phyloP scores from a whole-genome alignment of 1,140 invertebrate genomes.

The Hycleus cichorii region DNA sequence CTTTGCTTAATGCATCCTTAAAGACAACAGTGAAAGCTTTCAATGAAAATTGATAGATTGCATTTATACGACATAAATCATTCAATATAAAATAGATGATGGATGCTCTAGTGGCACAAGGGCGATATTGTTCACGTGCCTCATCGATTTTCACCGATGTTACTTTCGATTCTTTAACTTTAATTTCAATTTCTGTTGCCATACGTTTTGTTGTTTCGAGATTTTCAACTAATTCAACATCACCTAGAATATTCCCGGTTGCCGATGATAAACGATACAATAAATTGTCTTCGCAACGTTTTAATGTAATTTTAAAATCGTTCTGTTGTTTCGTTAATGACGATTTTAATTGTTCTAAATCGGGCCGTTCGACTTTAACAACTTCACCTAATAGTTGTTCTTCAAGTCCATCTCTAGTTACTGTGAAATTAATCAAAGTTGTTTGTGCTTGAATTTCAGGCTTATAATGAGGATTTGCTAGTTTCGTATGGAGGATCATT shows the following conservation, averaged over 20 bases:
- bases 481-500: constrained; percentile 87
- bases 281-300: constrained; percentile 83
- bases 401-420: constrained; percentile 84
- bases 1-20: constrained; percentile 72
- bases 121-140: constrained; percentile 81
- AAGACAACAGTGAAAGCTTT: constrained; percentile 93
- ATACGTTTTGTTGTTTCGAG: constrained; percentile 91
- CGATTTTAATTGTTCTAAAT: constrained; percentile 63
- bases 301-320: constrained; percentile 88
- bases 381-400: constrained; percentile 91
- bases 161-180: constrained; percentile 74
- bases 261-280: constrained; percentile 79
- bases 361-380: constrained; percentile 87
- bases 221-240: constrained; percentile 84
- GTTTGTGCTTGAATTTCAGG: constrained; percentile 95
- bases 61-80: constrained; percentile 88
- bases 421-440: constrained; percentile 91
- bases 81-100: constrained; percentile 92
- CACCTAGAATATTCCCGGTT: constrained; percentile 83
- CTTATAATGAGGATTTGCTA: constrained; percentile 93
- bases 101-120: constrained; percentile 77
- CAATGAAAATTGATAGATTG: constrained; percentile 93
- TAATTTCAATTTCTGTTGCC: constrained; percentile 81
- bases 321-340: constrained; percentile 85
- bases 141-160: constrained; percentile 84